phyloP scores from a whole-genome alignment of 2,113 vertebrate genomes.

The Alosa alosa region DNA sequence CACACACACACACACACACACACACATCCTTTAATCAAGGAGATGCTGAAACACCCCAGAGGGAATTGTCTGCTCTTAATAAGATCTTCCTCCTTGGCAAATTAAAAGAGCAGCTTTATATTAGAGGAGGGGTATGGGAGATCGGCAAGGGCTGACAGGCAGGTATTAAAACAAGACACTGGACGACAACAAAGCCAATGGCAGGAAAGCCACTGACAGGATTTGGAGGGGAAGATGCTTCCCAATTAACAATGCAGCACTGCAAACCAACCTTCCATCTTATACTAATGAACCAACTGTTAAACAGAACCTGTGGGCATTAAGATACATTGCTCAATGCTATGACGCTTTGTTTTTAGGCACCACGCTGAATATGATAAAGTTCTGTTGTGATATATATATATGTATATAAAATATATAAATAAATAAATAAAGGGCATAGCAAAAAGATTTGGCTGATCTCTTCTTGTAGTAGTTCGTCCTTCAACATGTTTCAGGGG shows the following conservation, averaged over 20 bases:
- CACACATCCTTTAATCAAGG: slow-evolving; percentile 45
- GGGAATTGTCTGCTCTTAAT: slow-evolving; percentile 47
- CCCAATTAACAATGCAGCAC: background rate
- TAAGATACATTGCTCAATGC: background rate
- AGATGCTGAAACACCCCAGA: slow-evolving; percentile 31
- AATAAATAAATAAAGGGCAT: background rate
- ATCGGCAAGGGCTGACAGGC: slow-evolving; percentile 19
- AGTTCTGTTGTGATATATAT: background rate
- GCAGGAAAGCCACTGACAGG: background rate
- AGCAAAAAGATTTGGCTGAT: background rate
- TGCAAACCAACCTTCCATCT: background rate
- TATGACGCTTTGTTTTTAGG: background rate
- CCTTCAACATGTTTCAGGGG: background rate
- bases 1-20: background rate
- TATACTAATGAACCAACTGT: background rate
- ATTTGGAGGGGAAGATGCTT: background rate
- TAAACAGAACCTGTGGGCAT: background rate
- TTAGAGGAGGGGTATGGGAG: slow-evolving; percentile 17
- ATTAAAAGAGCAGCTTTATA: slow-evolving; percentile 43
- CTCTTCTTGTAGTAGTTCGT: background rate
- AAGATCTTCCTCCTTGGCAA: slow-evolving; percentile 48
- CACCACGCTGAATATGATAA: background rate
- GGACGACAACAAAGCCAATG: background rate
- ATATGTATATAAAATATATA: no score
- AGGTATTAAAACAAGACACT: background rate